These are phyloP conservation scores for Chymomyza costata DNA, from an alignment of 1,140 invertebrate genomes.

Conservation along the genomic window DNA sequence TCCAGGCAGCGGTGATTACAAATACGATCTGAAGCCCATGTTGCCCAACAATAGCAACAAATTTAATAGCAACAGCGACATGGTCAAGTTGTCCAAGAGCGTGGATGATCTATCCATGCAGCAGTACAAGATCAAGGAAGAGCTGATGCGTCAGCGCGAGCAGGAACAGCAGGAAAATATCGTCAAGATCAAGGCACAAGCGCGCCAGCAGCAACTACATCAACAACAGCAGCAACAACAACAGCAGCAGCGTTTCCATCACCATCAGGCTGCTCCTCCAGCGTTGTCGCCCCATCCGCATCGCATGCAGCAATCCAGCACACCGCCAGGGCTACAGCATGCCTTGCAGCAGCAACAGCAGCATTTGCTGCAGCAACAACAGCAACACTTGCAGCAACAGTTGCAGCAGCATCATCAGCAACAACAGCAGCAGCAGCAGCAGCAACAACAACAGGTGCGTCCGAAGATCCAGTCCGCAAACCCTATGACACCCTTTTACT, in stretches of 20 bases:
- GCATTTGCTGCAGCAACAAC: slow-evolving; percentile 47
- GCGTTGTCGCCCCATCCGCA: slow-evolving; percentile 58
- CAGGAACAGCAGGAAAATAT: slow-evolving; percentile 70
- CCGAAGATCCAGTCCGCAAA: too few relatives aligned
- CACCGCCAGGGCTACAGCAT: slow-evolving; percentile 60
- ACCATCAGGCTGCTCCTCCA: slow-evolving; percentile 30
- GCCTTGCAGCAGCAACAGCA: slow-evolving; percentile 61
- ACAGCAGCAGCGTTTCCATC: slow-evolving; percentile 51
- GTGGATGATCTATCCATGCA: slow-evolving; percentile 68
- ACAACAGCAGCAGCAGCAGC: slow-evolving; percentile 46
- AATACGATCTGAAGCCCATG: slow-evolving; percentile 69
- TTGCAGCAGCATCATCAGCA: slow-evolving; percentile 45
- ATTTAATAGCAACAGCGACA: slow-evolving; percentile 64
- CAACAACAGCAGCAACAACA: slow-evolving; percentile 36
- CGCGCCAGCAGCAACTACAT: slow-evolving; percentile 54
- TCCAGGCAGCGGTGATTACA: slow-evolving; percentile 42
- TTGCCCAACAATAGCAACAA: slow-evolving; percentile 52
- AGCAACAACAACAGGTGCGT: slow-evolving; percentile 22
- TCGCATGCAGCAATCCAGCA: slow-evolving; percentile 46
- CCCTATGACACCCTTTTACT: too few relatives aligned
- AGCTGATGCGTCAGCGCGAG: slow-evolving; percentile 57
- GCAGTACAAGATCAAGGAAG: slow-evolving; percentile 61
- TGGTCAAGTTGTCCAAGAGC: slow-evolving; percentile 68
- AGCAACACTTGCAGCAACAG: slow-evolving; percentile 40
- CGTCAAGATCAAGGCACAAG: slow-evolving; percentile 66